Evolutionary conservation across 2,797 vertebrate species (phyloP).

Genomic region (Salarias fasciatus): DNA sequence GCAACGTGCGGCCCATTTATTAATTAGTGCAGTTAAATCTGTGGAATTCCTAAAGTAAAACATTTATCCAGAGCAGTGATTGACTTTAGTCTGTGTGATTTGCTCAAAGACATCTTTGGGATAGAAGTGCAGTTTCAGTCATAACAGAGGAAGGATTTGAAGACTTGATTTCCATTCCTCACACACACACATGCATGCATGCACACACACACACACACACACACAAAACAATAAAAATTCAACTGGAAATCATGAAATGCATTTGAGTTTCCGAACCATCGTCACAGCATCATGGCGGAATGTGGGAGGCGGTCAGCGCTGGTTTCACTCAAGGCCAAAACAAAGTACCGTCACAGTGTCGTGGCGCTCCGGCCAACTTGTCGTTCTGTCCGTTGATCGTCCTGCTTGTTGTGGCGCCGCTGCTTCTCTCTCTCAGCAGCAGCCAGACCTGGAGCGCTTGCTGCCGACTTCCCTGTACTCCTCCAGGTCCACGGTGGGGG

Average conservation of each 20-base stretch:
- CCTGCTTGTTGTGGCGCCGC: neutral
- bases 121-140: conserved; percentile 45
- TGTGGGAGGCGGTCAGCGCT: conserved; percentile 27
- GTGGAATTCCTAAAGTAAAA: conserved; percentile 36
- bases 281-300: conserved; percentile 35
- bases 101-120: conserved; percentile 35
- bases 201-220: too few species aligned
- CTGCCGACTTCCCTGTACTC: conserved; percentile 71
- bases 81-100: conserved; percentile 30
- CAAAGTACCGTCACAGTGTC: conserved; percentile 53
- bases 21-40: conserved; percentile 43
- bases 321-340: conserved; percentile 10
- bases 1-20: conserved; percentile 33
- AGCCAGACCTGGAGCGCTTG: conserved; percentile 65
- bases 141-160: neutral
- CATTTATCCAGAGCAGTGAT: conserved; percentile 51
- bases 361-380: conserved; percentile 14
- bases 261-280: conserved; percentile 12
- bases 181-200: neutral
- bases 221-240: too few species aligned
- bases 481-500: conserved; percentile 88
- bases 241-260: conserved; percentile 21
- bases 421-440: conserved; percentile 50
- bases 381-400: too few species aligned
- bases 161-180: conserved; percentile 16